phyloP scores from a whole-genome alignment of 2,797 vertebrate genomes.

The Coluber constrictor region DNA sequence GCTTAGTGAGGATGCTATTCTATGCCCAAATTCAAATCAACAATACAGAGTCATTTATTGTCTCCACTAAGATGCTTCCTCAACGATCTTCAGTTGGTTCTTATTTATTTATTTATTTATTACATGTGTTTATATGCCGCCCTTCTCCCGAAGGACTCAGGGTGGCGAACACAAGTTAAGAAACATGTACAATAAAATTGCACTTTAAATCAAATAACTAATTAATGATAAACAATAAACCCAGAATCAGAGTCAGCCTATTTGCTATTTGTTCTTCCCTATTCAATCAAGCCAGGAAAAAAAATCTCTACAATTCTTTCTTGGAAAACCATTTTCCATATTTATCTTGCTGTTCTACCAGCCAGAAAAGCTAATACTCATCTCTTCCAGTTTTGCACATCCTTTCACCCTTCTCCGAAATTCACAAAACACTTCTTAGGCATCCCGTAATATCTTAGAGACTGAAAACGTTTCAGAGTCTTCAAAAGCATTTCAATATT shows the following conservation, averaged over 20 bases:
- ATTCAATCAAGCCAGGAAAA: background rate
- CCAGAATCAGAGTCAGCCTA: too few species aligned
- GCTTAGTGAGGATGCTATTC: background rate
- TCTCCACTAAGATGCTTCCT: background rate
- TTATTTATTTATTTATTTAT: too few species aligned
- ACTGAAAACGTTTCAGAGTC: background rate
- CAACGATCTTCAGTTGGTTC: background rate
- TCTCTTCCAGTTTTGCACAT: background rate
- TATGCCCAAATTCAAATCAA: background rate
- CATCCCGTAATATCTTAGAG: background rate
- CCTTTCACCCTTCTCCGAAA: background rate
- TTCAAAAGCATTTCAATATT: background rate
- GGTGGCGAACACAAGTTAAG: too few species aligned
- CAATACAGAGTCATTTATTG: background rate
- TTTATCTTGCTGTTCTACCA: conserved; percentile 10
- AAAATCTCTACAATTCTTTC: background rate
- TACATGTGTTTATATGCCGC: too few species aligned
- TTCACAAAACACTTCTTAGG: background rate
- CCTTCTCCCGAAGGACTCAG: too few species aligned
- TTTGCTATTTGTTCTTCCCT: background rate
- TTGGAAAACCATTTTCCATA: background rate
- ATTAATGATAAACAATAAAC: too few species aligned
- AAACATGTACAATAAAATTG: too few species aligned
- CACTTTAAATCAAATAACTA: too few species aligned
- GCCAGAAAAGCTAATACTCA: background rate